A percentile compares a stretch with the other conserved stretches of the same genome.
These are phyloP conservation scores for Astyanax mexicanus DNA, from an alignment of 2,797 vertebrate genomes.

Conservation along the genomic window DNA sequence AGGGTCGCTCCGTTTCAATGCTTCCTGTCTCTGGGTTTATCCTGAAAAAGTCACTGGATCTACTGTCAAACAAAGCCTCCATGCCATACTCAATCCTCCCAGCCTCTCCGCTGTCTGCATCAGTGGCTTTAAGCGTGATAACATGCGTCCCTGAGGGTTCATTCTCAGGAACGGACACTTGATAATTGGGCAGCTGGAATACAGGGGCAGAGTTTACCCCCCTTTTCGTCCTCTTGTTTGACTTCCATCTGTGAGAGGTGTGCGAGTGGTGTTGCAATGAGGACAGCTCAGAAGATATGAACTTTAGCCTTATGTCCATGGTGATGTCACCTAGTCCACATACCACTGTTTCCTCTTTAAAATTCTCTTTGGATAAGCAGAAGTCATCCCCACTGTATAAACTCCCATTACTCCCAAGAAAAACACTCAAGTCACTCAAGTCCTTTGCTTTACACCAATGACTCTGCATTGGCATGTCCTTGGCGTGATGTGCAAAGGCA, in stretches of 20 bases:
- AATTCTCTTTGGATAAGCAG: slow-evolving; percentile 60
- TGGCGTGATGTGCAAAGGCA: slow-evolving; percentile 53
- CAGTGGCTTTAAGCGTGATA: slow-evolving; percentile 90
- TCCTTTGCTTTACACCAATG: slow-evolving; percentile 63
- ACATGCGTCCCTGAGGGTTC: slow-evolving; percentile 87
- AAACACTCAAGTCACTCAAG: slow-evolving; percentile 54
- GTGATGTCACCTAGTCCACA: slow-evolving; percentile 67
- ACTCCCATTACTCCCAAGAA: slow-evolving; percentile 62
- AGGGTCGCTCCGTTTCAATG: slow-evolving; percentile 82
- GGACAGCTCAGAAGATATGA: slow-evolving; percentile 35
- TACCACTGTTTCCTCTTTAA: slow-evolving; percentile 57
- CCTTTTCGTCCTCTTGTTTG: slow-evolving; percentile 74
- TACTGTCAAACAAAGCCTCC: slow-evolving; percentile 91
- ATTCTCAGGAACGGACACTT: slow-evolving; percentile 94
- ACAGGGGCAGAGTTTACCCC: slow-evolving; percentile 82
- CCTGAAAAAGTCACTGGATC: slow-evolving; percentile 89
- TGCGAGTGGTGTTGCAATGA: neutral
- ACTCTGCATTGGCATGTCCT: slow-evolving; percentile 47
- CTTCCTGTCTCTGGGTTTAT: slow-evolving; percentile 86
- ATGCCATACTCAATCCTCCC: slow-evolving; percentile 90
- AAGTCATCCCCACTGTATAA: slow-evolving; percentile 65
- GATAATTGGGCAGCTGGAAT: slow-evolving; percentile 93
- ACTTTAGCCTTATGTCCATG: slow-evolving; percentile 66
- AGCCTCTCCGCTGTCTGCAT: slow-evolving; percentile 90
- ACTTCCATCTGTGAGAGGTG: slow-evolving; percentile 40